Evolutionary conservation across 2,888 invertebrate species (phyloP).

Genomic region (Hirtodrosophila histrioides): DNA sequence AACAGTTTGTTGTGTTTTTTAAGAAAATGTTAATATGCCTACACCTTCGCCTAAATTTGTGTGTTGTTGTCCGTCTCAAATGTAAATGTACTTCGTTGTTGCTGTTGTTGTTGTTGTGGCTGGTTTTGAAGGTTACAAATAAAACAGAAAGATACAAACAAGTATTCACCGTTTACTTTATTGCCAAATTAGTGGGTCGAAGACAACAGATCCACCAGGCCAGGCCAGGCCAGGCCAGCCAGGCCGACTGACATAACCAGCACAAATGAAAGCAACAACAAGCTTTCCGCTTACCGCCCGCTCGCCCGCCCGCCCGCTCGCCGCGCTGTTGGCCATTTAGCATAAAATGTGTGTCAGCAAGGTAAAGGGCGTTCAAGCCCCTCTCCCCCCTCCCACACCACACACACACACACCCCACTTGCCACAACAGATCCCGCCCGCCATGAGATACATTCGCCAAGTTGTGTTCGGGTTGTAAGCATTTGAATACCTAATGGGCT

Average conservation of each 20-base stretch:
- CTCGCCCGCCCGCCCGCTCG: constrained; percentile 50
- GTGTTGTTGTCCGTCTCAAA: constrained; percentile 27
- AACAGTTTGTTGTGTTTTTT: not conserved
- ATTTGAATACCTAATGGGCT: constrained; percentile 68
- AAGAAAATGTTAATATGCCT: constrained; percentile 30
- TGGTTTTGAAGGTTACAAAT: constrained; percentile 41
- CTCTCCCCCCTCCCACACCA: not conserved
- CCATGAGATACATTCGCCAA: constrained; percentile 21
- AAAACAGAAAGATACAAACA: not conserved
- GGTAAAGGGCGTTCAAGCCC: constrained; percentile 80
- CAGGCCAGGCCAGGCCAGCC: constrained; percentile 1
- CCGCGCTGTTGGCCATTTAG: constrained; percentile 63
- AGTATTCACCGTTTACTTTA: constrained; percentile 48
- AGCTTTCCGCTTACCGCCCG: constrained; percentile 34
- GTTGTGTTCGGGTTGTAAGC: constrained; percentile 62
- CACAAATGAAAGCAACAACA: constrained; percentile 34
- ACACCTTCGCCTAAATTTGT: constrained; percentile 27
- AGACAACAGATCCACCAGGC: constrained; percentile 50
- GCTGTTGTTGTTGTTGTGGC: constrained; percentile 22
- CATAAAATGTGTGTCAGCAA: constrained; percentile 84
- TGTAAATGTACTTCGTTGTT: constrained; percentile 37
- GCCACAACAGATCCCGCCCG: constrained; percentile 21
- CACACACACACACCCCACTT: not conserved
- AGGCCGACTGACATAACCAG: constrained; percentile 56
- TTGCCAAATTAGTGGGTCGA: constrained; percentile 67